Conservation (phyloP, 2,888 invertebrate species). For the Metalampra italica region DNA sequence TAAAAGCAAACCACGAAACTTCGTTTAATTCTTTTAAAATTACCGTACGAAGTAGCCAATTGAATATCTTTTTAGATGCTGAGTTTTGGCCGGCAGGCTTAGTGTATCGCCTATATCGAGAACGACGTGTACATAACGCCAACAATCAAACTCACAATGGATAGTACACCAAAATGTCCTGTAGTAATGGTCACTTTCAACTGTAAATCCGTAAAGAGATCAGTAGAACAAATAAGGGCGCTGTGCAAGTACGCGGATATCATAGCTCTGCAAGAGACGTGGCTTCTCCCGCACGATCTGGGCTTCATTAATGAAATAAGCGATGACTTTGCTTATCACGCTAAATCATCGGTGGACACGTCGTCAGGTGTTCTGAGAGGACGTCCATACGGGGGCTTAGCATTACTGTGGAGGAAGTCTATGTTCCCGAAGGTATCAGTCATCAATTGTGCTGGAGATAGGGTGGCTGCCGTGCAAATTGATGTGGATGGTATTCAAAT, state of each 20-base stretch:
- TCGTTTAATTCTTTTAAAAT: too few species aligned
- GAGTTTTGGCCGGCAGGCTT: too few species aligned
- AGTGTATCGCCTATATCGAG: too few species aligned
- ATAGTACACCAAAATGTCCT: not conserved
- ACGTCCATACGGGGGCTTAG: conserved; percentile 11
- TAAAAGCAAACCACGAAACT: too few species aligned
- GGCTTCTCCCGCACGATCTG: conserved; percentile 4
- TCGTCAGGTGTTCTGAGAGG: conserved; percentile 8
- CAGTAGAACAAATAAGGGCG: not conserved
- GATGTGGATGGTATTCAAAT: not conserved
- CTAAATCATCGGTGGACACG: conserved; percentile 10
- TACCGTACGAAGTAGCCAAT: too few species aligned
- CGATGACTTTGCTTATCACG: conserved; percentile 5
- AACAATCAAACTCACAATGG: too few species aligned
- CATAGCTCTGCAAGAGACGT: conserved; percentile 2
- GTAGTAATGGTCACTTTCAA: not conserved
- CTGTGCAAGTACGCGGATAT: not conserved
- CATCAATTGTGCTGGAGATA: conserved; percentile 1
- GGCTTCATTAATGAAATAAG: conserved; percentile 1
- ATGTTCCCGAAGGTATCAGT: conserved; percentile 7
- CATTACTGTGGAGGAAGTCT: conserved; percentile 9
- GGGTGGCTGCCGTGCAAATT: not conserved
- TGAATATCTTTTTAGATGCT: too few species aligned
- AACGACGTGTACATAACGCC: too few species aligned
- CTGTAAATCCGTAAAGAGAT: not conserved